Percentiles rank a stretch among this genome's conserved stretches.
Evolutionary conservation across 1,140 invertebrate genomes (phyloP).

Genomic region (Atta cephalotes): DNA sequence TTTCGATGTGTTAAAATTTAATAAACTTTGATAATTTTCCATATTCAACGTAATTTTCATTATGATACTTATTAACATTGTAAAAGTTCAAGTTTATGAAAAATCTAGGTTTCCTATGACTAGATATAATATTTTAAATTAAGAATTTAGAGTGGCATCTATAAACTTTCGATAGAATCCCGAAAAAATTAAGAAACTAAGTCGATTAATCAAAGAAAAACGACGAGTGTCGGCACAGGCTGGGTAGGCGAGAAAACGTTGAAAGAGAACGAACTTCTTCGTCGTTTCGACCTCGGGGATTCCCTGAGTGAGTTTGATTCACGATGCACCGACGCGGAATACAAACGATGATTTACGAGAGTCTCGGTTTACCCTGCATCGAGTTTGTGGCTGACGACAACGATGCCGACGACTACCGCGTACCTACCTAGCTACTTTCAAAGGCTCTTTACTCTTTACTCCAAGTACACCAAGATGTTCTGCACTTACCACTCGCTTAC

Average conservation of each 20-base stretch:
- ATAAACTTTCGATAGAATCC: neutral
- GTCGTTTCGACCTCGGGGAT: constrained; percentile 55
- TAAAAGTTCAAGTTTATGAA: neutral
- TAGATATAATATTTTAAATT: constrained; percentile 5
- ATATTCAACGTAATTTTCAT: neutral
- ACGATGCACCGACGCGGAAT: constrained; percentile 79
- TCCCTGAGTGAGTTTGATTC: constrained; percentile 78
- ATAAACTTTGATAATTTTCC: neutral
- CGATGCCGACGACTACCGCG: constrained; percentile 41
- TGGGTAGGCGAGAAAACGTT: constrained; percentile 22
- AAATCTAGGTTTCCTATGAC: neutral
- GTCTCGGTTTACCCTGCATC: constrained; percentile 63
- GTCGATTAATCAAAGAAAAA: constrained; percentile 48
- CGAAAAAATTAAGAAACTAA: constrained; percentile 38
- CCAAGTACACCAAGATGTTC: constrained; percentile 19
- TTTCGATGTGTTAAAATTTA: neutral
- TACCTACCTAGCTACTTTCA: constrained; percentile 49
- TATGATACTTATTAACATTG: neutral
- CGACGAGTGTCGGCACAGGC: neutral
- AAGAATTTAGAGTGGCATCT: constrained; percentile 23
- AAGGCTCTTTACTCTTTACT: constrained; percentile 44
- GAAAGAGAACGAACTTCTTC: constrained; percentile 49
- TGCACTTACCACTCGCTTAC: constrained; percentile 55
- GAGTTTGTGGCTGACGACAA: constrained; percentile 36
- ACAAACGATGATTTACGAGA: constrained; percentile 82